Evolutionary conservation across 2,888 invertebrate genomes (phyloP), one percentile per base, ranked within the genome.

Genomic region (Saturnia japonica): DNA sequence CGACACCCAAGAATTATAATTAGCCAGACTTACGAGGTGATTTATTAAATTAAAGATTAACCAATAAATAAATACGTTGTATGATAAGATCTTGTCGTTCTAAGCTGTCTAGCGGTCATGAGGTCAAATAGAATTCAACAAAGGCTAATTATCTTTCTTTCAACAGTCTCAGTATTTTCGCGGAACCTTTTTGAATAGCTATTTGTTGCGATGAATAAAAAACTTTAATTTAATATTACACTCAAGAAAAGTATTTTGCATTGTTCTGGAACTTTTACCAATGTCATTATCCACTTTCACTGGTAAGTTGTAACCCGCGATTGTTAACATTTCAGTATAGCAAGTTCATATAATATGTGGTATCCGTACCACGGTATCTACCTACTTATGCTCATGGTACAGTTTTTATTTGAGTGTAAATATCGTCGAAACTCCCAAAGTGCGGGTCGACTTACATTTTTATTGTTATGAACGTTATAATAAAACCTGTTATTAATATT

Each of bases 391-490:
- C 64, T 3, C 16, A 64, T 42, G 22, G 12, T 67, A 70, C 54
- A 54, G 25, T 42, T 54, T 22, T 57, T 22, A 42, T 40, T 28
- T 51, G 19, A n/a, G 47, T 66, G 40, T 40, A 70, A 60, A 54
- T 25, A 51, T 66, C 19, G 74, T 74, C 75, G 75, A 76, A 70
- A 73, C 45, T 71, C 70, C 72, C 70, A 74, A 76, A 73, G 73
- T 70, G 69, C 16, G 70, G 68, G 71, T 70, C 70, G 73, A 75
- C 75, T 72, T 75, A 72, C 74, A 74, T 76, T 77, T 78, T 71
- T 60, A 78, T 77, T 82, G 77, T 81, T 75, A 78, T 74, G 72
- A 70, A 73, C 74, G 77, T 79, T 73, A 73, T 72, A 75, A 80
- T 78, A 77, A 79, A 77, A 73, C 76, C 71, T 78, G 75, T 77